These are phyloP conservation scores for Philopedon plagiatum DNA, from an alignment of 2,888 invertebrate genomes.

Conservation along the genomic window DNA sequence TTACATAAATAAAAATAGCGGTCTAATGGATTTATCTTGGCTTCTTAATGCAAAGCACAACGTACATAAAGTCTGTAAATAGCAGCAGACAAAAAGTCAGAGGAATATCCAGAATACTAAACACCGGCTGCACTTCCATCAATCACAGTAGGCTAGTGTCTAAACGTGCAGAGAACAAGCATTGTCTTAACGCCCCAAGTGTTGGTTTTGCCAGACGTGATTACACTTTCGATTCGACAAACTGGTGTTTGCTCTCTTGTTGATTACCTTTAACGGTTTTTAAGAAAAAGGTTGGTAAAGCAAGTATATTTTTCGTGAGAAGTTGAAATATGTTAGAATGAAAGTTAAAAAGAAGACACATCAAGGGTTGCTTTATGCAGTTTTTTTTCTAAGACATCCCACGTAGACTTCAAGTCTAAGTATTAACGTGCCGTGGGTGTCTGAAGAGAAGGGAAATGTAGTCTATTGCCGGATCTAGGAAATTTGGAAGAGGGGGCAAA, in stretches of 20 bases:
- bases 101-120: conserved; percentile 25
- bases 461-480: too few species aligned
- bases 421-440: too few species aligned
- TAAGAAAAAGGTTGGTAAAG: background rate
- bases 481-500: too few species aligned
- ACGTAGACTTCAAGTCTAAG: too few species aligned
- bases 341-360: too few species aligned
- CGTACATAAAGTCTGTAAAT: conserved; percentile 2
- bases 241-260: conserved; percentile 9
- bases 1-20: background rate
- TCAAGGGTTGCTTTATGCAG: too few species aligned
- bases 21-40: background rate
- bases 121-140: conserved; percentile 34
- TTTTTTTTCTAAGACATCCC: too few species aligned
- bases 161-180: conserved; percentile 21
- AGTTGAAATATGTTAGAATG: too few species aligned
- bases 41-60: conserved; percentile 5
- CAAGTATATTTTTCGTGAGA: too few species aligned
- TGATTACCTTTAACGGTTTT: background rate
- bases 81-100: conserved; percentile 21
- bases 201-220: conserved; percentile 42
- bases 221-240: conserved; percentile 21
- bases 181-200: conserved; percentile 31
- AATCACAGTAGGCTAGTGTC: conserved; percentile 31
- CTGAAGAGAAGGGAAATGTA: too few species aligned